Evolutionary conservation across 2,888 invertebrate genomes (phyloP).

Genomic region (Dolomedes plantarius): DNA sequence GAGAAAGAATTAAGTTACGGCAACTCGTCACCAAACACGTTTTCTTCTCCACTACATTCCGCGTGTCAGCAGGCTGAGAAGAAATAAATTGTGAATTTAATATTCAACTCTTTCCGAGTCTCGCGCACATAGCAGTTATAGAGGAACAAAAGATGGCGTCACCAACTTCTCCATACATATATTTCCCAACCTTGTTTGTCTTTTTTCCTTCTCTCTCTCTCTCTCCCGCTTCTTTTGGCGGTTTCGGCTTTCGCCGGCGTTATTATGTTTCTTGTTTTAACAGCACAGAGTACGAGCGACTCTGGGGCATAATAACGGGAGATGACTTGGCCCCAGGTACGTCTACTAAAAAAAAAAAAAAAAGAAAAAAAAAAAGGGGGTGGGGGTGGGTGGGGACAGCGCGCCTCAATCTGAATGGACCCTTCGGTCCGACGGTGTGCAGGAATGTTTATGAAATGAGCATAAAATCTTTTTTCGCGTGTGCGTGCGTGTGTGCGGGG

Average conservation of each 20-base stretch:
- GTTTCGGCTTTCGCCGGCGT: conserved; percentile 11
- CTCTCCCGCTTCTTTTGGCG: background rate
- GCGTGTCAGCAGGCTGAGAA: conserved; percentile 51
- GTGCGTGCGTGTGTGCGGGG: too few species aligned
- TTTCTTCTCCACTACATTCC: conserved; percentile 17
- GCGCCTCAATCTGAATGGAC: background rate
- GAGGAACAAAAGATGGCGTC: conserved; percentile 18
- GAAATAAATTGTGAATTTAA: conserved; percentile 72
- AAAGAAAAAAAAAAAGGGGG: too few species aligned
- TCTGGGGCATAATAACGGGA: background rate
- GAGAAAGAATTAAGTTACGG: background rate
- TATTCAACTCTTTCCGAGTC: conserved; percentile 60
- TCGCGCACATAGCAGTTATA: background rate
- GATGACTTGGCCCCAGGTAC: background rate
- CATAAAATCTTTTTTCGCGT: background rate
- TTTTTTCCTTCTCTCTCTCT: background rate
- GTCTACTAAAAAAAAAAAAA: too few species aligned
- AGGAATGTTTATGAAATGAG: background rate
- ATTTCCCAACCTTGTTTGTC: background rate
- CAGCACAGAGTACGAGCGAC: background rate
- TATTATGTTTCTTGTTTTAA: conserved; percentile 22
- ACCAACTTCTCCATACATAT: conserved; percentile 14
- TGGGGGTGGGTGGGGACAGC: background rate
- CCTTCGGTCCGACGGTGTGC: background rate
- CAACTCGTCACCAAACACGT: conserved; percentile 3